Evolutionary conservation across 2,113 vertebrate species (phyloP), one percentile per base, ranked within the genome.

Genomic region (Aythya baeri): DNA sequence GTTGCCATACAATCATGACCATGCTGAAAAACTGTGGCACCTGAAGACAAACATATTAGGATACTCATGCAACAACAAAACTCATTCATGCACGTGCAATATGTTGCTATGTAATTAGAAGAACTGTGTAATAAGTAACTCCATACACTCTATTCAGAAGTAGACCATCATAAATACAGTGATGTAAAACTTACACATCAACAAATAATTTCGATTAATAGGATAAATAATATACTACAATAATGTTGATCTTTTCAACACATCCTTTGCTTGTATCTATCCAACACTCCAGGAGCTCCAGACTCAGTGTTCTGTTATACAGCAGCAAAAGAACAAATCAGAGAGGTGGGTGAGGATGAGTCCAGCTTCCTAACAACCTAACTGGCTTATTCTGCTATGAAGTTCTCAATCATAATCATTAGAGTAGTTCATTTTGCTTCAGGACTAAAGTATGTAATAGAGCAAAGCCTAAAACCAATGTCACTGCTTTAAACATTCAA

Each of bases 51-150:
- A n/a, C 32, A 6, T 38, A 8, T 55, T n/a, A 87, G 25, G 32
- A 59, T 65, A n/a, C 13, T 61, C 11, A 34, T 57, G n/a, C 52
- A 87, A 46, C 55, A 77, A 43, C 6, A 68, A 46, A 68, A 65
- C 6, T 72, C 11, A 41, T 57, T 34, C 26, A 18, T 13, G 26
- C 15, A 44, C 0, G 0, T 52, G 27, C 49, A n/a, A 17, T 34
- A 36, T 34, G 26, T 62, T 84, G 55, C 29, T 67, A 10, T 61
- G 36, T 15, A 83, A 74, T 34, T 72, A 15, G 66, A 50, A 23
- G 22, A 74, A 80, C 20, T 1, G 8, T 43, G 23, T 13, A 41
- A 32, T 46, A 58, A 85, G 38, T 15, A 63, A 79, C 26, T 61
- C 23, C 23, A 4, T 26, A 50, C 14, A 2, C 18, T 31, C 6